Evolutionary conservation across 1,140 invertebrate genomes (phyloP), one percentile per base, ranked within the genome.

Genomic region (Neoseiulus cucumeris): DNA sequence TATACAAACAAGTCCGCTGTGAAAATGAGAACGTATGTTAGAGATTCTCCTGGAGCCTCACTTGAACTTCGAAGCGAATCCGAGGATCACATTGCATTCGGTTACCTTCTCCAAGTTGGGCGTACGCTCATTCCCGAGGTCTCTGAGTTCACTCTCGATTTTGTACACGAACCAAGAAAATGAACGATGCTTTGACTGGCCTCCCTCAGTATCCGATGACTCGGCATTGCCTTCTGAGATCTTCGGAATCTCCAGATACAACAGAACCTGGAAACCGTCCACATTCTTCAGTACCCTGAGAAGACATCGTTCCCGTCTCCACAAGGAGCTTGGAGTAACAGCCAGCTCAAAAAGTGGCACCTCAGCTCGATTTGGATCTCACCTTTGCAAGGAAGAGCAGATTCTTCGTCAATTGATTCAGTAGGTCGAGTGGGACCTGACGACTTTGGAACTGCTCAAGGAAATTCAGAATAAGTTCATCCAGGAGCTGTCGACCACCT

Each of bases 401-500:
- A 20, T 59, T 59, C 51, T 59, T 59, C 1, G 33, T 33, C 25
- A 59, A 33, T 25, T 59, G 51, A 59, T 59, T 33, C 14, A 59
- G 22, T 20, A 59, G 22, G 22, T 59, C 51, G 17, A 29, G 25
- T 5, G 51, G 51, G 6, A 25, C 51, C 22, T 59, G 51, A 29
- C 51, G 25, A 33, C 51, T 59, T 59, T 59, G 51, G 51, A 59
- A 59, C 22, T 59, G 51, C 4, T 59, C 51, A 1, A 59, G 33
- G 22, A 59, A 59, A 14, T 25, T 14, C 9, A 59, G 17, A 17
- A 25, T 33, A 2, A 59, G 51, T 9, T 59, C 22, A 33, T 59
- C 51, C 25, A 59, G 25, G 12, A 59, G 17, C 6, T 14, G 4
- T 33, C 51, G 51, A 25, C 51, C 51, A 2, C 51, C 51, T 25